These are phyloP conservation scores for Sphenodon punctatus DNA, from an alignment of 2,797 vertebrate species.

Conservation along the genomic window DNA sequence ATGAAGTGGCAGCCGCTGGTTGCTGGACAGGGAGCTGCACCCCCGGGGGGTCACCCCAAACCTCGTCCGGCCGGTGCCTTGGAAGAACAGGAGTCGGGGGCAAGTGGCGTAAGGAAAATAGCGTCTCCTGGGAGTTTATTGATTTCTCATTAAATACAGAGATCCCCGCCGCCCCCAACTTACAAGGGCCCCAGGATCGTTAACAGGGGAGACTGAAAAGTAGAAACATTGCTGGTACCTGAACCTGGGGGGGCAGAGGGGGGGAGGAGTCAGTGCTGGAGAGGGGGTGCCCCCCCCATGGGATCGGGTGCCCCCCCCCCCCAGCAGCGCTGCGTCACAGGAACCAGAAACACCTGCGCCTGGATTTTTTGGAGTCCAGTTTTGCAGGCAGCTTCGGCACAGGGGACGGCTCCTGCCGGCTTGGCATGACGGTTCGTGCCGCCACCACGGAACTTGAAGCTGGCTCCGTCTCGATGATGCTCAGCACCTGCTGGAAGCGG, in stretches of 20 bases:
- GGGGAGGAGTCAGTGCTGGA: slow-evolving; percentile 34
- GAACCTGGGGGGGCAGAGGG: slow-evolving; percentile 27
- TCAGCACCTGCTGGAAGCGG: slow-evolving; percentile 66
- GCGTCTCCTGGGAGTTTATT: slow-evolving; percentile 55
- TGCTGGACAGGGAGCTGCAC: no score
- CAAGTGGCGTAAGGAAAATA: slow-evolving; percentile 53
- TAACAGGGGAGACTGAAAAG: slow-evolving; percentile 10
- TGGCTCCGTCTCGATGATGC: slow-evolving; percentile 18
- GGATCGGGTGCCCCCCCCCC: neutral
- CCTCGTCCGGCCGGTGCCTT: no score
- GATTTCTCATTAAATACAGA: slow-evolving; percentile 27
- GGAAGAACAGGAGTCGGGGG: no score
- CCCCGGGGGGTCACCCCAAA: no score
- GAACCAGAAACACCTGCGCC: slow-evolving; percentile 71
- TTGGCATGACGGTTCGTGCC: fast-evolving
- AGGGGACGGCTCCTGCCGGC: neutral
- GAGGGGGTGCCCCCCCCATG: neutral
- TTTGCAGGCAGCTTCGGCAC: neutral
- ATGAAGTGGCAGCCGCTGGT: no score
- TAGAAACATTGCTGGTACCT: slow-evolving; percentile 68
- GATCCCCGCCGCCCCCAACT: neutral
- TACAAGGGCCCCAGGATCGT: neutral
- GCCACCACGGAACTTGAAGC: neutral
- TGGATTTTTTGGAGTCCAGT: slow-evolving; percentile 52
- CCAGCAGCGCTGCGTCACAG: slow-evolving; percentile 20